Base-by-base conservation (phyloP, 2,888 invertebrate species). In the Xylocampa areola region DNA sequence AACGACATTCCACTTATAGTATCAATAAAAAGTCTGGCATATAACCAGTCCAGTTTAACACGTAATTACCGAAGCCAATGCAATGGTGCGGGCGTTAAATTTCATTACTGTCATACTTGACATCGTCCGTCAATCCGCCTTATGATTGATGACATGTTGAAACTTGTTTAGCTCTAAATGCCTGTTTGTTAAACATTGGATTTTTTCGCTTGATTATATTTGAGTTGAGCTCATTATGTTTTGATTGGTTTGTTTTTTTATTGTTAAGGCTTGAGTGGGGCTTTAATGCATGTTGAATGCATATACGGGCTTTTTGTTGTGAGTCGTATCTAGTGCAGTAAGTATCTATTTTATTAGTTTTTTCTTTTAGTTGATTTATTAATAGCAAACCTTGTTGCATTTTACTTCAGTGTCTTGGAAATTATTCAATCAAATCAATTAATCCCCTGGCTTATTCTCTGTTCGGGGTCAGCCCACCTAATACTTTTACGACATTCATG, bases 61-160 rank as follows among this genome's bases (percentile, higher is more conserved):
- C 62, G 57, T 78, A 81, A 81, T 79, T 73, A 79, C 63, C 73
- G 84, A 73, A 73, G 74, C 83, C 73, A 83, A 85, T 80, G 79
- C 76, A 78, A 32, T 66, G 79, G 88, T 89, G 89, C 89, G 89
- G 89, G 89, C 83, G 85, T 89, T 80, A 88, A 88, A 88, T 88
- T 89, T 89, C 85, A 89, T 89, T 88, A 88, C 80, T 82, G 87
- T 87, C 87, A 83, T 77, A 79, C 80, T 79, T 82, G 79, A 79
- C 81, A 82, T 83, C 80, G 81, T 79, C 80, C 82, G 88, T 92
- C 90, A 88, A 89, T 89, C 87, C 78, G 74, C 62, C 62, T 23
- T 53, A 78, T 83, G 90, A 89, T 89, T 85, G 90, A 92, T 90
- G 86, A 85, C 73, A 72, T 68, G 76, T 77, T 80, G 79, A 76